phyloP scores from a whole-genome alignment of 2,888 invertebrate species.

The Zaprionus lineosus region DNA sequence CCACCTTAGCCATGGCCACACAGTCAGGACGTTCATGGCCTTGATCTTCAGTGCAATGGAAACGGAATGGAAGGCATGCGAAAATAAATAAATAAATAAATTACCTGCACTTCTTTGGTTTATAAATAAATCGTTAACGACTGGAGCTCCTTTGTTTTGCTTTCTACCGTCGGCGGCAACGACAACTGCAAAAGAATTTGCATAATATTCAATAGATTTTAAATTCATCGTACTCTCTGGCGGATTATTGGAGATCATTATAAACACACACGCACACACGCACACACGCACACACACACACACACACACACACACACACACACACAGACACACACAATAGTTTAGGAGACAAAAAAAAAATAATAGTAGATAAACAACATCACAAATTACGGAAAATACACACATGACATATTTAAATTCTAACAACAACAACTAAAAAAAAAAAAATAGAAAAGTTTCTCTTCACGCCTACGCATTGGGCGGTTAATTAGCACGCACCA shows the following conservation, averaged over 20 bases:
- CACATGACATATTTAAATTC: slow-evolving; percentile 39
- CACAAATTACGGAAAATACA: slow-evolving; percentile 31
- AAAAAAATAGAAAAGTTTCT: slow-evolving; percentile 66
- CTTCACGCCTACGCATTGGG: slow-evolving; percentile 58
- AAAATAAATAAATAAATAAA: slow-evolving; percentile 6
- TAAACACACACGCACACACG: no score
- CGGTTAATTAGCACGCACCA: slow-evolving; percentile 59
- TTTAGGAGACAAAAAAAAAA: slow-evolving; percentile 22
- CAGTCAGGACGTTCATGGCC: slow-evolving; percentile 29
- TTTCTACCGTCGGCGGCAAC: not conserved
- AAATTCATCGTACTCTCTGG: slow-evolving; percentile 33
- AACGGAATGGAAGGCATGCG: no score
- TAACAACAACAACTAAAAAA: slow-evolving; percentile 21
- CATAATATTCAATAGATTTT: slow-evolving; percentile 64
- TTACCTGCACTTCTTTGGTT: slow-evolving; percentile 43
- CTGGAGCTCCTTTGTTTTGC: not conserved
- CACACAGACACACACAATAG: slow-evolving; percentile 20
- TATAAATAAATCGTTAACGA: not conserved
- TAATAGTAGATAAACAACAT: slow-evolving; percentile 10
- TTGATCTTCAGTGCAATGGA: slow-evolving; percentile 65
- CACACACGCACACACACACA: no score
- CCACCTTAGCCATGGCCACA: slow-evolving; percentile 9
- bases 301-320: no score
- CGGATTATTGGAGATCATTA: no score
- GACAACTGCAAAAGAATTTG: slow-evolving; percentile 56